These are phyloP conservation scores for Stichopus chloronotus DNA, from an alignment of 35 echinoderm and acorn worm genomes.

Conservation along the genomic window DNA sequence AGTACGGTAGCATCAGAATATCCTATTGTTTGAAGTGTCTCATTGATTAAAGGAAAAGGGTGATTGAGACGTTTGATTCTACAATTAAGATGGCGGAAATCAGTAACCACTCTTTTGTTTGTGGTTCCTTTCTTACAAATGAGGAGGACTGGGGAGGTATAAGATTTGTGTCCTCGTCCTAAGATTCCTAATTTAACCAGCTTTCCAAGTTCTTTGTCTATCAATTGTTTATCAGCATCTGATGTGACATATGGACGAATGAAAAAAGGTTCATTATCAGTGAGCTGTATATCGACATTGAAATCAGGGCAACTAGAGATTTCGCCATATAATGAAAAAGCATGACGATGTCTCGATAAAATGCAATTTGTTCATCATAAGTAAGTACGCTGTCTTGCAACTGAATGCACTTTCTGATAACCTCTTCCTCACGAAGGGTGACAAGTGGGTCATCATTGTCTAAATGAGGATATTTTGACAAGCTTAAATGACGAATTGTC, in stretches of 20 bases:
- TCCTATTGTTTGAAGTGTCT: conserved; percentile 57
- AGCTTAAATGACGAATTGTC: too few species aligned
- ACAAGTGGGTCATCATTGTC: background rate
- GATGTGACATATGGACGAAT: conserved; percentile 44
- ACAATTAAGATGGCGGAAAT: conserved; percentile 59
- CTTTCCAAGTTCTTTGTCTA: conserved; percentile 48
- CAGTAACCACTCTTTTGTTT: conserved; percentile 58
- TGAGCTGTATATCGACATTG: background rate
- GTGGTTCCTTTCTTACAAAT: conserved; percentile 45
- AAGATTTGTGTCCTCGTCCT: conserved; percentile 59
- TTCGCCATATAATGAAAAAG: conserved; percentile 30
- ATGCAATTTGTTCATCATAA: background rate
- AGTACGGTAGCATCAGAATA: conserved; percentile 35
- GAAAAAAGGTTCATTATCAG: conserved; percentile 45
- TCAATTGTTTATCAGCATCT: conserved; percentile 20
- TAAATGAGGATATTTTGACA: background rate
- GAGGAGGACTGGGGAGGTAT: conserved; percentile 57
- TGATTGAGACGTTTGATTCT: conserved; percentile 58
- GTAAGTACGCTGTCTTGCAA: conserved; percentile 24
- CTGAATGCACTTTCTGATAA: background rate
- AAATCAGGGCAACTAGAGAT: background rate
- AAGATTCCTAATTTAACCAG: conserved; percentile 59
- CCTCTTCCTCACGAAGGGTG: conserved; percentile 7
- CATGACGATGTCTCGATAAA: background rate
- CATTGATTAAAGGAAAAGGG: conserved; percentile 60